Evolutionary conservation across 2,888 invertebrate species (phyloP), one percentile per base, ranked within the genome.

Genomic region (Philereme transversata): DNA sequence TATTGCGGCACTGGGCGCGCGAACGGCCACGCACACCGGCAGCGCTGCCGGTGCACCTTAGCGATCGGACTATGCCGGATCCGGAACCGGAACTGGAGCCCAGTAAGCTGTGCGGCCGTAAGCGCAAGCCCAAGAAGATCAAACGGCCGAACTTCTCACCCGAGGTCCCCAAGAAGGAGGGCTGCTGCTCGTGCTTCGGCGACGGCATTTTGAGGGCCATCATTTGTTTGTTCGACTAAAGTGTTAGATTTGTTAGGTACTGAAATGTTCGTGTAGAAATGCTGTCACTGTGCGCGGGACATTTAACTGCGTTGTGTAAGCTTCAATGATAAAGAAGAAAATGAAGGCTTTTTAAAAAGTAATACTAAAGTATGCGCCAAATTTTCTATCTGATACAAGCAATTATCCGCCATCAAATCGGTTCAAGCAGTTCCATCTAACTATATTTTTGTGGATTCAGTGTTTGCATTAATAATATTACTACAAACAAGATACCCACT

Each of bases 181-280:
- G 93, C 43, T 92, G 92, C 70, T 91, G 91, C 71, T 86, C 93
- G 4, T 91, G 92, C 67, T 88, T 93, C 68, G 89, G 92, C 41
- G 92, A 93, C 50, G 90, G 92, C 34, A 78, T 93, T 5, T 75
- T 93, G 50, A 81, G 93, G 60, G 93, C 91, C 10, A 84, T 93
- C 45, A 88, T 93, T 68, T 93, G 93, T 74, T 76, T 93, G 53
- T 94, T 93, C 70, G 94, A 94, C 79, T 93, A 34, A 62, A 53
- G 8, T 43, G 47, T 7, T 47, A 6, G 40, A 7, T 6, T 40
- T 8, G 7, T 10, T 9, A n/a, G n/a, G n/a, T n/a, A 38, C 33
- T 22, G 10, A 40, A 41, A 38, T 35, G 47, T 11, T 38, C 6
- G 60, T 47, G 53, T 57, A 53, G 47, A 46, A 45, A 51, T 54